phyloP scores from a whole-genome alignment of 2,888 invertebrate genomes.

The Himalopsyche japonica region DNA sequence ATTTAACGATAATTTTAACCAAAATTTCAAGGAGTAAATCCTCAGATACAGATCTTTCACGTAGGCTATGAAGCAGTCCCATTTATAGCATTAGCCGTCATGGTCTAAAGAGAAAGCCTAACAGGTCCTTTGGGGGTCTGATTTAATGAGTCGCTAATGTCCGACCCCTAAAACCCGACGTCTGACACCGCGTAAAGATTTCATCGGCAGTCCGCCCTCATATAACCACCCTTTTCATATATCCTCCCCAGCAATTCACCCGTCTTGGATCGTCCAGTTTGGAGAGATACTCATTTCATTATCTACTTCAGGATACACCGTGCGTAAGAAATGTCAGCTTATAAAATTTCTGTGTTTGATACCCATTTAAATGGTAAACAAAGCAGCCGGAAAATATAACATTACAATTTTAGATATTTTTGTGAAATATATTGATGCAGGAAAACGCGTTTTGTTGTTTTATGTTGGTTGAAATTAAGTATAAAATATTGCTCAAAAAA shows the following conservation, averaged over 20 bases:
- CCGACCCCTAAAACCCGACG: slow-evolving; percentile 26
- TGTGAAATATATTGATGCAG: too few relatives aligned
- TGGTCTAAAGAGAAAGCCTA: slow-evolving; percentile 16
- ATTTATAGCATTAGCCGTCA: background rate
- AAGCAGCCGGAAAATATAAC: too few relatives aligned
- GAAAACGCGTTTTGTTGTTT: too few relatives aligned
- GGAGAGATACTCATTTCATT: background rate
- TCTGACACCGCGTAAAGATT: slow-evolving; percentile 39
- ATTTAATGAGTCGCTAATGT: slow-evolving; percentile 41
- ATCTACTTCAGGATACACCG: too few relatives aligned
- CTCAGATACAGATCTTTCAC: background rate
- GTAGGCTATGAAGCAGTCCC: background rate
- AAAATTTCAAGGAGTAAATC: background rate
- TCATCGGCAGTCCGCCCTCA: slow-evolving; percentile 36
- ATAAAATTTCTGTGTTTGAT: too few relatives aligned
- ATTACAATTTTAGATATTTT: too few relatives aligned
- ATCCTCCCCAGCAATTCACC: slow-evolving; percentile 9
- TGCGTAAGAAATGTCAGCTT: too few relatives aligned
- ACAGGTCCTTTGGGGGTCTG: slow-evolving; percentile 36
- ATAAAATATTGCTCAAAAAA: too few relatives aligned
- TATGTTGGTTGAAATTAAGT: too few relatives aligned
- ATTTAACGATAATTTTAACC: background rate
- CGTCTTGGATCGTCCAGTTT: background rate
- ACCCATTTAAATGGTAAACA: too few relatives aligned
- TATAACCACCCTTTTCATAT: slow-evolving; percentile 18